A percentile compares a stretch with the other conserved stretches of the same genome.
Evolutionary conservation across 2,113 vertebrate species (phyloP).

Genomic region (Phaethon lepturus): DNA sequence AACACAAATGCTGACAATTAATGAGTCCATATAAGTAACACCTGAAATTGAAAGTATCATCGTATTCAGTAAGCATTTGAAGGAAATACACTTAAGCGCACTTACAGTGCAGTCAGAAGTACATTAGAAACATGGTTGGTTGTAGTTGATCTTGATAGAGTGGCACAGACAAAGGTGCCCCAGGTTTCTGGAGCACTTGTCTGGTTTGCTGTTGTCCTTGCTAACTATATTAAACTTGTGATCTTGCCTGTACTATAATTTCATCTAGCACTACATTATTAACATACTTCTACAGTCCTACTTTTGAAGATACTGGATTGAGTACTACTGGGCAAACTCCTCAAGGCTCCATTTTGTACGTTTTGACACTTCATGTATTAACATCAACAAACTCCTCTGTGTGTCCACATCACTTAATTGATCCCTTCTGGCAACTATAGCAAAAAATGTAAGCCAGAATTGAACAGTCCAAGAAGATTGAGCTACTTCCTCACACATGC

Average conservation of each 20-base stretch:
- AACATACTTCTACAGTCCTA: background rate
- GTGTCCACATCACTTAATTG: background rate
- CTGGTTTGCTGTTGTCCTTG: background rate
- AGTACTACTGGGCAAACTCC: background rate
- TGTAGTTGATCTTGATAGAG: background rate
- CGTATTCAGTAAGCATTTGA: background rate
- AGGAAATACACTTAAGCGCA: background rate
- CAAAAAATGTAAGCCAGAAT: background rate
- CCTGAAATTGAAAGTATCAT: background rate
- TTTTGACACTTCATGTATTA: background rate
- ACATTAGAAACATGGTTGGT: background rate
- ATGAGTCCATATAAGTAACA: background rate
- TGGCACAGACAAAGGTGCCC: background rate
- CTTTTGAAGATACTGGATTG: background rate
- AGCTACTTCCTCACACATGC: background rate
- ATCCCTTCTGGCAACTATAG: background rate
- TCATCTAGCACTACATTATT: background rate
- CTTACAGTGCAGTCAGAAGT: background rate
- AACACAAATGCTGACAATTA: background rate
- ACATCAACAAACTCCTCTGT: background rate
- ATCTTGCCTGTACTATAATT: background rate
- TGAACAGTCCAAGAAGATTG: background rate
- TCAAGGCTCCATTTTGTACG: background rate
- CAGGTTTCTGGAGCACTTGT: background rate
- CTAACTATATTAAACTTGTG: background rate